Evolutionary conservation across 2,888 invertebrate genomes (phyloP).

Genomic region (Ischnura elegans): DNA sequence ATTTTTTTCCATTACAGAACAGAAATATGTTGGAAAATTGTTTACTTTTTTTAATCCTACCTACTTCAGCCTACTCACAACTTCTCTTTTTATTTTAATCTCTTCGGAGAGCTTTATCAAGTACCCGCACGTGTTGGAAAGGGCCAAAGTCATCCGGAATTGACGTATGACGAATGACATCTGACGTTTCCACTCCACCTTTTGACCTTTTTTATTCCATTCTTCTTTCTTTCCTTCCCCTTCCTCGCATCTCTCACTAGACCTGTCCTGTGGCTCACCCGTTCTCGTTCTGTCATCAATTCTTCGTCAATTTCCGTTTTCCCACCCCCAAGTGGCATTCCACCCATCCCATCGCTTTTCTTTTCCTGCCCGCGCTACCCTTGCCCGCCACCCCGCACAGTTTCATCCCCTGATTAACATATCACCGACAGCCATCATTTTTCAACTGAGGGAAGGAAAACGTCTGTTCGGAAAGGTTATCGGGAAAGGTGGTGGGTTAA

Average conservation of each 20-base stretch:
- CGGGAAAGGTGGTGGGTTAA: neutral
- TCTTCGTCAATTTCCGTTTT: neutral
- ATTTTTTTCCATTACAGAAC: no score
- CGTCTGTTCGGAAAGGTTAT: neutral
- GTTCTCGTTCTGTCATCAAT: neutral
- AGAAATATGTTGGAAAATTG: no score
- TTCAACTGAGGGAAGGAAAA: neutral
- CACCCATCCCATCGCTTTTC: neutral
- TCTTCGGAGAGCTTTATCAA: neutral
- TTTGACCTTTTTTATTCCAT: neutral
- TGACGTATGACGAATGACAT: neutral
- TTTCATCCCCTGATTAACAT: slow-evolving; percentile 13
- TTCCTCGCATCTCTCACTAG: neutral
- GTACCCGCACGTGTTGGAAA: neutral
- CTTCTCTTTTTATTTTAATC: neutral
- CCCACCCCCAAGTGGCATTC: neutral
- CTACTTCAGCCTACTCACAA: neutral
- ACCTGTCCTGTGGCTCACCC: neutral
- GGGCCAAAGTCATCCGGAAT: neutral
- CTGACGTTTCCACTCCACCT: neutral
- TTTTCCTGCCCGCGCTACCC: neutral
- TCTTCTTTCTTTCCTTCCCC: neutral
- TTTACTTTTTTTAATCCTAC: no score
- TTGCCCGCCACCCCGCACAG: neutral
- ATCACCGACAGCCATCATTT: neutral